Evolutionary conservation across 2,113 vertebrate genomes (phyloP).

Genomic region (Corythoichthys intestinalis): DNA sequence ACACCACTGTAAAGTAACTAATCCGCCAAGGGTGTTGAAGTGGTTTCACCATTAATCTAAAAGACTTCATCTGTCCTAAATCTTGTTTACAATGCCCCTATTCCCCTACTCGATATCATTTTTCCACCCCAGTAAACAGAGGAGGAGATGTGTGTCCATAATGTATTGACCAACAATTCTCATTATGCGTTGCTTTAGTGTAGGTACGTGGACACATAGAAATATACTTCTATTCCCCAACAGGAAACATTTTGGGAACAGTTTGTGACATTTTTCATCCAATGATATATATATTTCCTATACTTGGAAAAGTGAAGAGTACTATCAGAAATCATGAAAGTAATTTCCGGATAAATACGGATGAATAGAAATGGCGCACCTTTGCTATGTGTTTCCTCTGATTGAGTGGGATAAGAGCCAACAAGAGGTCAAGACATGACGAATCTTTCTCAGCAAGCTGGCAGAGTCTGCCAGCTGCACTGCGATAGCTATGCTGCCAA

Average conservation of each 20-base stretch:
- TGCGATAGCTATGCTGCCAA: conserved; percentile 68
- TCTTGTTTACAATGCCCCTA: no score
- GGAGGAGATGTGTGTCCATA: no score
- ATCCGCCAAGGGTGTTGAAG: no score
- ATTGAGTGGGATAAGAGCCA: conserved; percentile 72
- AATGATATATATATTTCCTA: background rate
- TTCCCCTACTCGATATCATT: no score
- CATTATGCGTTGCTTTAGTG: background rate
- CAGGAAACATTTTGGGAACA: background rate
- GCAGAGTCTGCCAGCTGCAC: conserved; percentile 73
- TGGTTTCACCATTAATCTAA: no score
- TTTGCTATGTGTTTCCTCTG: conserved; percentile 73
- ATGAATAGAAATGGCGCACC: conserved; percentile 63
- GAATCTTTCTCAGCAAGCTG: conserved; percentile 74
- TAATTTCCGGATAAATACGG: background rate
- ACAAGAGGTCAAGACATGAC: conserved; percentile 70
- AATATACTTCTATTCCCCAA: background rate
- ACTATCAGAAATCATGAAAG: background rate
- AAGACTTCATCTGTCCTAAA: no score
- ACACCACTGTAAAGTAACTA: no score
- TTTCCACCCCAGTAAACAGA: no score
- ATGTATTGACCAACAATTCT: background rate
- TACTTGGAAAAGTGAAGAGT: background rate
- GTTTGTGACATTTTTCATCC: background rate
- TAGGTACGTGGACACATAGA: background rate